phyloP scores from a whole-genome alignment of 2,113 vertebrate species.

The Saguinus midas region DNA sequence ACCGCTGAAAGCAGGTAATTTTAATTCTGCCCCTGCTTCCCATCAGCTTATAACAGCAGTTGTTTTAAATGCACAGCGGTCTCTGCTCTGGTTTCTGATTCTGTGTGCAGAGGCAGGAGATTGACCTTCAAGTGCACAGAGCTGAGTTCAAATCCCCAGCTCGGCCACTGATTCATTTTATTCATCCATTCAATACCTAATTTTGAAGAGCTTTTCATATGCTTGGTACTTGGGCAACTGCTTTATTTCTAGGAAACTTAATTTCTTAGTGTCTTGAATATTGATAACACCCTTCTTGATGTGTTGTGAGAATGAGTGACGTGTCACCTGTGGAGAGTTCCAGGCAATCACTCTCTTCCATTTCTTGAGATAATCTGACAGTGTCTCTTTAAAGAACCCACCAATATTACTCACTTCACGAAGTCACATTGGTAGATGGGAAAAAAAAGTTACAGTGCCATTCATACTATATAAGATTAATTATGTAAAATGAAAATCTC shows the following conservation, averaged over 20 bases:
- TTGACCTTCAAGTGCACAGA: no score
- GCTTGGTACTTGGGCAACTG: neutral
- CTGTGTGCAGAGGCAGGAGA: neutral
- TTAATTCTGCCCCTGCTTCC: neutral
- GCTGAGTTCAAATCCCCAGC: neutral
- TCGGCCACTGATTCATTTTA: fast-evolving
- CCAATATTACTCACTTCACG: neutral
- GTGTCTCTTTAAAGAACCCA: neutral
- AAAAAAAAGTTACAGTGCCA: neutral
- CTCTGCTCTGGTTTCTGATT: neutral
- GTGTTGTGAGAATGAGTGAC: neutral
- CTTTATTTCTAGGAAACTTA: neutral
- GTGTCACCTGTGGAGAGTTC: fast-evolving
- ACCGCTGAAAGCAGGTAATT: neutral
- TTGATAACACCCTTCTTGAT: neutral
- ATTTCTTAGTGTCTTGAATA: neutral
- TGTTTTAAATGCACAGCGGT: neutral
- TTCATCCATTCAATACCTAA: neutral
- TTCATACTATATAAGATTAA: no score
- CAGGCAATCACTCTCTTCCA: neutral
- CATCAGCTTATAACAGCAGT: neutral
- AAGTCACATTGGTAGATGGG: neutral
- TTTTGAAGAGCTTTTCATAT: neutral
- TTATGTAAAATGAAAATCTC: neutral
- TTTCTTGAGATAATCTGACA: neutral